A percentile compares a stretch with the other conserved stretches of the same genome.
Conservation (phyloP, 2,888 invertebrate genomes). For the Melangyna quadrimaculata region DNA sequence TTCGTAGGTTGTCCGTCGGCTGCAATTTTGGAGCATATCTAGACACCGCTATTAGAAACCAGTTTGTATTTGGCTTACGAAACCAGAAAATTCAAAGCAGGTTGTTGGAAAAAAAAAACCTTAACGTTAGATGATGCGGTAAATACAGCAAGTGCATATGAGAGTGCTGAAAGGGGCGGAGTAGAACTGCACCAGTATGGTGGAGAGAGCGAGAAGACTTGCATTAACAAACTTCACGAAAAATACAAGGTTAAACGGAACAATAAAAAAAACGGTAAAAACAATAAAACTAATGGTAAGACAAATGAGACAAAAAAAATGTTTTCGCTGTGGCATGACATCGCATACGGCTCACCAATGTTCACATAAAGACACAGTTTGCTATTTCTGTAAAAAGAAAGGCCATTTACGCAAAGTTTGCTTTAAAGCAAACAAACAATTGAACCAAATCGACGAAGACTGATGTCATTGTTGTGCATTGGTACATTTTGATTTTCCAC, state of each 20-base stretch:
- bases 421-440: constrained; percentile 29
- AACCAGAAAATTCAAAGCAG: background rate
- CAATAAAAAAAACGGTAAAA: background rate
- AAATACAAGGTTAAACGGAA: constrained; percentile 11
- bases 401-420: constrained; percentile 35
- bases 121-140: background rate
- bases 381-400: constrained; percentile 38
- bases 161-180: constrained; percentile 58
- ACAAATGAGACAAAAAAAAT: constrained; percentile 32
- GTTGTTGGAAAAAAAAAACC: background rate
- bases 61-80: background rate
- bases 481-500: background rate
- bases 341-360: constrained; percentile 39
- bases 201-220: background rate
- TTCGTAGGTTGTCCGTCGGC: constrained; percentile 29
- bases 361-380: constrained; percentile 48
- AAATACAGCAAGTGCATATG: constrained; percentile 19
- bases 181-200: constrained; percentile 49
- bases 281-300: constrained; percentile 23
- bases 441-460: constrained; percentile 22
- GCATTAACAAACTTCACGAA: constrained; percentile 5
- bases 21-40: constrained; percentile 49
- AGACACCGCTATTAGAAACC: constrained; percentile 8
- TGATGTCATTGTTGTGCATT: background rate
- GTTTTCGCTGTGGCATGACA: constrained; percentile 36